Conservation (phyloP, 2,113 vertebrate genomes). For the Polypterus senegalus region DNA sequence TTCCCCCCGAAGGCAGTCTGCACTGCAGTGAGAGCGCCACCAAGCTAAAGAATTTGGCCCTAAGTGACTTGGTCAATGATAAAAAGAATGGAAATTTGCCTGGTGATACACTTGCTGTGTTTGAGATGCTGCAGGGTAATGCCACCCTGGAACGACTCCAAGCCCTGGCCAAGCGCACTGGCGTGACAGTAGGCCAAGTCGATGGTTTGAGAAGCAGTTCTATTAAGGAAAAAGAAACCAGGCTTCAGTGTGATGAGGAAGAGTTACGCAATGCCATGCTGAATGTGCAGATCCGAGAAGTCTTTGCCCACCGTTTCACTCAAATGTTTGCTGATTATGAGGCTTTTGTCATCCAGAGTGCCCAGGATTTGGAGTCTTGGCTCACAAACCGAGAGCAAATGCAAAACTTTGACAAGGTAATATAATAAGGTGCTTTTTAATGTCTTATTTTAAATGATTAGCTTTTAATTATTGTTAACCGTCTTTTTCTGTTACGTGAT, state of each 20-base stretch:
- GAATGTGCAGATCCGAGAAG: conserved; percentile 82
- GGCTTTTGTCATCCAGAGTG: conserved; percentile 81
- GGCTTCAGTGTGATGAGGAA: conserved; percentile 57
- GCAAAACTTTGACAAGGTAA: conserved; percentile 94
- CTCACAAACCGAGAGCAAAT: conserved; percentile 84
- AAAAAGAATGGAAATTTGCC: conserved; percentile 81
- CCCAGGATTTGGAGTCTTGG: conserved; percentile 84
- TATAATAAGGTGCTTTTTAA: neutral
- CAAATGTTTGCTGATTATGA: conserved; percentile 88
- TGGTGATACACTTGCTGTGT: conserved; percentile 60
- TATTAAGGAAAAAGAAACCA: conserved; percentile 42
- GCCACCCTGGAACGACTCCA: conserved; percentile 78
- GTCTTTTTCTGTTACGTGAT: too few species aligned
- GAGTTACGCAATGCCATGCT: conserved; percentile 71
- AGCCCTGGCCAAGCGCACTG: conserved; percentile 70
- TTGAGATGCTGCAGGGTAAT: conserved; percentile 70
- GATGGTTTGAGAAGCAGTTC: conserved; percentile 39
- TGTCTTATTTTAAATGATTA: too few species aligned
- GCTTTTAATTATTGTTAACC: too few species aligned
- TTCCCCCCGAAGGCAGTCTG: conserved; percentile 52
- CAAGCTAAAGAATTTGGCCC: conserved; percentile 61
- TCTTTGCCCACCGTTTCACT: conserved; percentile 77
- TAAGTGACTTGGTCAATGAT: conserved; percentile 81
- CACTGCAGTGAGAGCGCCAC: conserved; percentile 49
- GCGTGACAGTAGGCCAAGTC: conserved; percentile 60